Conservation (phyloP, 2,113 vertebrate genomes). For the Nyctibius bracteatus region DNA sequence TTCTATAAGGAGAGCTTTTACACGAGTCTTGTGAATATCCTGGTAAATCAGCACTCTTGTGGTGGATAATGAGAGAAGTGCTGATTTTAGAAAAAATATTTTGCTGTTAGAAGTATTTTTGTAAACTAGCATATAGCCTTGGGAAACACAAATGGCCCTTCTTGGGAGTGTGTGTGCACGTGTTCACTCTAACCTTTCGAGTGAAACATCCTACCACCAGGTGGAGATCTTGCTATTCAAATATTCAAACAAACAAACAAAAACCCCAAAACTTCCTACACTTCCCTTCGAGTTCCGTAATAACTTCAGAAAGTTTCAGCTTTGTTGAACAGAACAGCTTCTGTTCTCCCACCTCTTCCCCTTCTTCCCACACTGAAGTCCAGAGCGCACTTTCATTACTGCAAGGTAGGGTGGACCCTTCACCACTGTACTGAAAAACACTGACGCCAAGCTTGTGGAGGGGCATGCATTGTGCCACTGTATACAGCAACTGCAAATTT, state of each 20-base stretch:
- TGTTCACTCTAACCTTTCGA: neutral
- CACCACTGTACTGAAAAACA: neutral
- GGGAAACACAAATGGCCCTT: neutral
- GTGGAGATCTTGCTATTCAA: neutral
- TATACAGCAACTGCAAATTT: neutral
- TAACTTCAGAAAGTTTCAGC: neutral
- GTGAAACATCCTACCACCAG: slow-evolving; percentile 8
- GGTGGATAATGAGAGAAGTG: neutral
- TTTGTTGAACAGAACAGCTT: neutral
- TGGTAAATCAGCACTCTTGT: neutral
- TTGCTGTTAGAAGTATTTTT: neutral
- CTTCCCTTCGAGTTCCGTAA: neutral
- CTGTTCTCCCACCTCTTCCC: neutral
- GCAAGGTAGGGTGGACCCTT: neutral
- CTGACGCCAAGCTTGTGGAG: neutral
- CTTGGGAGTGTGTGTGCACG: rapidly evolving
- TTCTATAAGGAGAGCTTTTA: neutral
- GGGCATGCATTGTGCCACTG: neutral
- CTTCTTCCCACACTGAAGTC: neutral
- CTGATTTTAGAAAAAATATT: neutral
- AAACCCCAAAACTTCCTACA: neutral
- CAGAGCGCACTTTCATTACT: neutral
- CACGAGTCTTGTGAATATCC: neutral
- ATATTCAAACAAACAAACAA: neutral
- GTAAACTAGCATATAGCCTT: neutral